These are phyloP conservation scores for Rhynchotus rufescens DNA, from an alignment of 2,797 vertebrate species.

Conservation along the genomic window DNA sequence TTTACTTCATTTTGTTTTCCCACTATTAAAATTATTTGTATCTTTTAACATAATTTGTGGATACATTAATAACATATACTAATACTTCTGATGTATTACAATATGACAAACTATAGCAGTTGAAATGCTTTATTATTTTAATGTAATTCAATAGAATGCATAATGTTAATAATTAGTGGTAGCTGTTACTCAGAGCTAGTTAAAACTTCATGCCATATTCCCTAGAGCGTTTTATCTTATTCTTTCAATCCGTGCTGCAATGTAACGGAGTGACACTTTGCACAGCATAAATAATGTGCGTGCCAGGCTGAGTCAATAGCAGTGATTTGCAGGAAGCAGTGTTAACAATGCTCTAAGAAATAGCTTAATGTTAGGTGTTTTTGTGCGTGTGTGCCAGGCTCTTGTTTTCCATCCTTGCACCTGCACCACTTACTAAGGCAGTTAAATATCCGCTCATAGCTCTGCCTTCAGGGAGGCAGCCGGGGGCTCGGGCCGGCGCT, in stretches of 20 bases:
- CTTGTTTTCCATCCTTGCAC: neutral
- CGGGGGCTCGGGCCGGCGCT: neutral
- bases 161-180: neutral
- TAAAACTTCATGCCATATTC: neutral
- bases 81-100: neutral
- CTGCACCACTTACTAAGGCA: neutral
- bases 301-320: neutral
- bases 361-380: neutral
- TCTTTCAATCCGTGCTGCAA: neutral
- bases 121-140: conserved; percentile 7
- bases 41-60: neutral
- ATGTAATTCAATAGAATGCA: neutral
- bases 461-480: neutral
- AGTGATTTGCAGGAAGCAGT: neutral
- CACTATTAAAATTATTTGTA: neutral
- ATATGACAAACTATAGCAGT: neutral
- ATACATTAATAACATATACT: neutral
- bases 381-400: neutral
- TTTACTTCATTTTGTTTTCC: neutral
- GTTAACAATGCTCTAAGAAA: neutral
- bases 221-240: neutral
- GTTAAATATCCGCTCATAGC: neutral
- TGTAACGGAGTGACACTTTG: neutral
- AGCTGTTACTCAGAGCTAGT: neutral
- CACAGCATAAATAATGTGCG: neutral